Conservation (phyloP, 30 jellyfish, hydroid and myxozoan species). For the Hydractinia symbiolongicarpus region DNA sequence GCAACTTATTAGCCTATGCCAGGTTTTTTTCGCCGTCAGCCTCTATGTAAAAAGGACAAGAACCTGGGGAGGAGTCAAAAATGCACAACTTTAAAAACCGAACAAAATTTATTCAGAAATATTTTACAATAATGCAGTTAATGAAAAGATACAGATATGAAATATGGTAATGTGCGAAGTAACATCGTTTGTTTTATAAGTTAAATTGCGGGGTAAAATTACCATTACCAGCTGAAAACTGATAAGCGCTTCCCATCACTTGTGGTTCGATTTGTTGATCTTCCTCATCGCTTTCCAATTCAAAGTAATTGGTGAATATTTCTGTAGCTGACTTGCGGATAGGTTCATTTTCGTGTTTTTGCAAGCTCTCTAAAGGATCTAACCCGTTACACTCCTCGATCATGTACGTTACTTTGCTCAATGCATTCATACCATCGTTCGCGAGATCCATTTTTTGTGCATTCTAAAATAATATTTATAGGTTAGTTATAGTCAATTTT, state of each 20-base stretch:
- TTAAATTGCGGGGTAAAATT: not conserved
- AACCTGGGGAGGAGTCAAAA: too few species aligned
- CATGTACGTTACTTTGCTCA: slow-evolving; percentile 44
- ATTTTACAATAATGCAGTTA: too few species aligned
- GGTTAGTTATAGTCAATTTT: slow-evolving; percentile 2
- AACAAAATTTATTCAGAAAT: too few species aligned
- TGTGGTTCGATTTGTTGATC: slow-evolving; percentile 62
- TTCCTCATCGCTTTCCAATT: slow-evolving; percentile 43
- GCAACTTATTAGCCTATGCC: too few species aligned
- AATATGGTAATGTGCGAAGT: not conserved
- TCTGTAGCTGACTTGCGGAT: slow-evolving; percentile 70
- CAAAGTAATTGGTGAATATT: slow-evolving; percentile 62
- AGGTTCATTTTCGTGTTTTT: slow-evolving; percentile 73
- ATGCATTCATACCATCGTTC: slow-evolving; percentile 21
- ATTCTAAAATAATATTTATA: slow-evolving; percentile 34
- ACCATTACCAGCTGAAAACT: slow-evolving; percentile 17
- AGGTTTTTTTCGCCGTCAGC: too few species aligned
- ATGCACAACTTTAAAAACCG: too few species aligned
- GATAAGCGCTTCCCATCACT: slow-evolving; percentile 26
- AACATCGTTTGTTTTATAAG: not conserved
- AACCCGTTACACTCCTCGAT: slow-evolving; percentile 83
- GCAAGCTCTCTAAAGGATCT: slow-evolving; percentile 68
- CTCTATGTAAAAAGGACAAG: too few species aligned
- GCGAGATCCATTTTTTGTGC: slow-evolving; percentile 41
- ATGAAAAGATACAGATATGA: too few species aligned